Conservation (phyloP, 1,140 invertebrate species). For the Copidosoma floridanum region DNA sequence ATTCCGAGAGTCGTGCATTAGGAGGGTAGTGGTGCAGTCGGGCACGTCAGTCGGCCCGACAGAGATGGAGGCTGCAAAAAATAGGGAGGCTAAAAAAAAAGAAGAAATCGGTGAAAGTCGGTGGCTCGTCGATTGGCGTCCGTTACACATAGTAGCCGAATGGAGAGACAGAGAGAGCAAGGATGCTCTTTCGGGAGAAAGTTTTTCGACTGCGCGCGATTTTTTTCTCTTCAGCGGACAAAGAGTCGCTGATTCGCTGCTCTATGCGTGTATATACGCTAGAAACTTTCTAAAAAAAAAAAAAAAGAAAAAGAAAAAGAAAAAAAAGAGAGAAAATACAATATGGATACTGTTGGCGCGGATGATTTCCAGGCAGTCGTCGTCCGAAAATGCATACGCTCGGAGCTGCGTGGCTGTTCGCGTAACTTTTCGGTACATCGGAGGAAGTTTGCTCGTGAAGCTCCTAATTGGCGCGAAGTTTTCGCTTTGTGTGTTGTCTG, state of each 20-base stretch:
- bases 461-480: no score
- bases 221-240: slow-evolving; percentile 6
- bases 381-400: neutral
- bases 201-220: slow-evolving; percentile 1
- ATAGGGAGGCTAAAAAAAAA: neutral
- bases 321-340: neutral
- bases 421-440: no score
- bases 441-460: neutral
- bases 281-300: slow-evolving; percentile 13
- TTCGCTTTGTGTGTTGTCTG: no score
- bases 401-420: no score
- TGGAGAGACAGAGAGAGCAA: neutral
- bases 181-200: slow-evolving; percentile 15
- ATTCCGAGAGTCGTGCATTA: neutral
- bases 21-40: neutral
- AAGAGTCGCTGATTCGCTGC: neutral
- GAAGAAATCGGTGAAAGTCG: slow-evolving; percentile 17
- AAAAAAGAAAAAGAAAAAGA: slow-evolving; percentile 10
- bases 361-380: slow-evolving; percentile 2
- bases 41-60: neutral
- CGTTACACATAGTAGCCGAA: slow-evolving; percentile 5
- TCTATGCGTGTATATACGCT: neutral
- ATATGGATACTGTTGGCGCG: neutral
- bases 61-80: no score
- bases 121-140: neutral